phyloP scores from a whole-genome alignment of 2,113 vertebrate genomes.

The Benthochromis sp. region DNA sequence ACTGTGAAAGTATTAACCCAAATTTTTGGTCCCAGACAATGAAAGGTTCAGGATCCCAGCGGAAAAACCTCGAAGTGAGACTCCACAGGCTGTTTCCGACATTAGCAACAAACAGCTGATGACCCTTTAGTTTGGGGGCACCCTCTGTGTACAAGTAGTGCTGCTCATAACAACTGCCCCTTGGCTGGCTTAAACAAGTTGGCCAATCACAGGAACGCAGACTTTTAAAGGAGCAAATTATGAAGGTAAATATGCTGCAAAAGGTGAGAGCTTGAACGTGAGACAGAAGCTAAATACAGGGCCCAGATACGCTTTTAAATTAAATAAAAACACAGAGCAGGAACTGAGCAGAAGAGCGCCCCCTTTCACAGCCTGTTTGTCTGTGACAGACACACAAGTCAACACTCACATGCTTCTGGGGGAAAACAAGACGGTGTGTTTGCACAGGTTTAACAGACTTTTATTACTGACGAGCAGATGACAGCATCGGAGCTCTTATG shows the following conservation, averaged over 20 bases:
- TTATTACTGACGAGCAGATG: background rate
- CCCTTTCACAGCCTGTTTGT: background rate
- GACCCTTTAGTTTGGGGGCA: background rate
- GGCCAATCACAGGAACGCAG: background rate
- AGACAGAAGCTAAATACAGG: fast-evolving
- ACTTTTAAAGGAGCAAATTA: background rate
- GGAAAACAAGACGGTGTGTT: fast-evolving
- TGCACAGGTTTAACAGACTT: background rate
- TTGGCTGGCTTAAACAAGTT: background rate
- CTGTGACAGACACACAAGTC: background rate
- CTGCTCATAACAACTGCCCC: background rate
- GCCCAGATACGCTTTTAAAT: background rate
- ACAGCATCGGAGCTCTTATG: background rate
- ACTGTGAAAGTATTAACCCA: background rate
- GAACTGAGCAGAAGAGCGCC: background rate
- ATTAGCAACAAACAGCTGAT: background rate
- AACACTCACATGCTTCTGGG: fast-evolving
- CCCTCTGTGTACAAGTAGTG: background rate
- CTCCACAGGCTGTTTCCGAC: background rate
- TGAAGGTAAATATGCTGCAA: background rate
- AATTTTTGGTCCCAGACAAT: background rate
- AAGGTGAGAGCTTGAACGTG: background rate
- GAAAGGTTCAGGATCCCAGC: background rate
- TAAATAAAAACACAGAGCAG: background rate
- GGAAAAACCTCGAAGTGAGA: background rate